Conservation (phyloP, 2,113 vertebrate species). For the Numida meleagris region DNA sequence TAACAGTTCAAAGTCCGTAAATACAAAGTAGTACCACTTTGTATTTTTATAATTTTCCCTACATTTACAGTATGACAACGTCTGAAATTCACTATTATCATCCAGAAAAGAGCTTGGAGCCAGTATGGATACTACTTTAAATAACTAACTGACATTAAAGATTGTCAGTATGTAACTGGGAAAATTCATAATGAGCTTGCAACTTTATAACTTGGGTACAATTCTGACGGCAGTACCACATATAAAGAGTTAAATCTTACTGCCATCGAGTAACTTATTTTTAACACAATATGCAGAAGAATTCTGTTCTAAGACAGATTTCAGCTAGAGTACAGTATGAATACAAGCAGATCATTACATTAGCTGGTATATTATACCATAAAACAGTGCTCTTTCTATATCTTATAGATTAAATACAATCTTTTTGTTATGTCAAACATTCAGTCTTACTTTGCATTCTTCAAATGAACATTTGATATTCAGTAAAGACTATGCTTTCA, state of each 20-base stretch:
- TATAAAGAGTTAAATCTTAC: not conserved
- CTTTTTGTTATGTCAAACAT: not conserved
- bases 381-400: not conserved
- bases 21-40: not conserved
- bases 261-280: not conserved
- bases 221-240: not conserved
- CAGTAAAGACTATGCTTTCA: not conserved
- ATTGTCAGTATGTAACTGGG: not conserved
- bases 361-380: not conserved
- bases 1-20: not conserved
- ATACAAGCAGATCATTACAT: not conserved
- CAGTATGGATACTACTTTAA: not conserved
- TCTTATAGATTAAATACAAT: not conserved
- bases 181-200: not conserved
- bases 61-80: not conserved
- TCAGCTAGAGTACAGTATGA: not conserved
- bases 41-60: not conserved
- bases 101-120: not conserved
- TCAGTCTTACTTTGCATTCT: not conserved
- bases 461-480: not conserved
- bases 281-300: not conserved
- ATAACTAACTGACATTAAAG: not conserved
- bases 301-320: not conserved
- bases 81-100: not conserved
- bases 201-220: not conserved